Percentiles rank a stretch among this genome's conserved stretches.
Evolutionary conservation across 1,140 invertebrate genomes (phyloP).

Genomic region (Pseudomyrmex sp.): DNA sequence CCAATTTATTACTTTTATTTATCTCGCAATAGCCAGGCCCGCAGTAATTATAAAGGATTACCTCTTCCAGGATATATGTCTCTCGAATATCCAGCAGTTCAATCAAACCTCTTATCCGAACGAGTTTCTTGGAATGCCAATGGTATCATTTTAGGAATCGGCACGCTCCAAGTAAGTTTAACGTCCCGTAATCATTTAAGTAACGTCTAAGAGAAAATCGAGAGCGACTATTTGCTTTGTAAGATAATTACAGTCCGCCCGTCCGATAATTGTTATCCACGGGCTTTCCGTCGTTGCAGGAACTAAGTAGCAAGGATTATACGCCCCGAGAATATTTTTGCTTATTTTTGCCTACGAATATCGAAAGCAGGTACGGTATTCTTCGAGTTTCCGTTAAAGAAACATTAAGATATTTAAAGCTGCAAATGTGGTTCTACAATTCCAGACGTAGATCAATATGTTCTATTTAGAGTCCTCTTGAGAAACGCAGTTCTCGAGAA

Average conservation of each 20-base stretch:
- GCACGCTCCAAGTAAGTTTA: constrained; percentile 37
- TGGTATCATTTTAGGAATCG: constrained; percentile 45
- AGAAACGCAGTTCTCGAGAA: no score
- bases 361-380: constrained; percentile 7
- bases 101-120: neutral
- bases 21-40: no score
- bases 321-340: constrained; percentile 1
- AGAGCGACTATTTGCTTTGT: constrained; percentile 42
- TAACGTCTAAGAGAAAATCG: constrained; percentile 40
- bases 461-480: no score
- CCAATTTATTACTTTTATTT: constrained; percentile 31
- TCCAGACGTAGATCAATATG: neutral
- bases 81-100: neutral
- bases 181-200: constrained; percentile 33
- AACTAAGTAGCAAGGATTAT: constrained; percentile 32
- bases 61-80: constrained; percentile 28
- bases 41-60: constrained; percentile 11
- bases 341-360: constrained; percentile 40
- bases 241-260: constrained; percentile 35
- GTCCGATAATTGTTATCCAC: constrained; percentile 51
- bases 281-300: constrained; percentile 38
- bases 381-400: neutral
- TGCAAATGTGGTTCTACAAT: no score
- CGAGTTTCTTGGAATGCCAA: constrained; percentile 35
- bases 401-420: constrained; percentile 3